phyloP scores from a whole-genome alignment of 1,140 invertebrate species.

The Lamellibrachia luymesi region DNA sequence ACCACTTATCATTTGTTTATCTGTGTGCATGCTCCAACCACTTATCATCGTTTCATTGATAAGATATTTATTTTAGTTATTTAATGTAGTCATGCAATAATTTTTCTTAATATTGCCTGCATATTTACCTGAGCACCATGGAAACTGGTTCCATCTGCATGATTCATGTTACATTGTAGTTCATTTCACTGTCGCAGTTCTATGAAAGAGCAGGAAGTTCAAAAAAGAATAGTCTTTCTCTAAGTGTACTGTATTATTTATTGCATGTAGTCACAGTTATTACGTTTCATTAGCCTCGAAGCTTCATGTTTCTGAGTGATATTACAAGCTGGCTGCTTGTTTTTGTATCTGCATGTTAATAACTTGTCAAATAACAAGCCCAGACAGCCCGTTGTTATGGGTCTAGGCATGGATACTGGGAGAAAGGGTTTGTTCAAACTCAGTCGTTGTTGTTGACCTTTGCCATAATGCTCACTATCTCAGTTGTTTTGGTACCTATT shows the following conservation, averaged over 20 bases:
- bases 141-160: not conserved
- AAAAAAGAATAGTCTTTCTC: not conserved
- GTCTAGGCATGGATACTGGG: not conserved
- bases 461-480: too few relatives aligned
- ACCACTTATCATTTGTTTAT: not conserved
- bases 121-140: not conserved
- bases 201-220: not conserved
- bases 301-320: not conserved
- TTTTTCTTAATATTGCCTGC: not conserved
- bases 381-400: not conserved
- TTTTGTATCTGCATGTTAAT: not conserved
- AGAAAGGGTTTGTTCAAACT: too few relatives aligned
- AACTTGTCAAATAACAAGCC: too few relatives aligned
- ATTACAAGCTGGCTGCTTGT: not conserved
- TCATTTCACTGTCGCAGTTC: not conserved
- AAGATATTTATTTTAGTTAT: not conserved
- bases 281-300: not conserved
- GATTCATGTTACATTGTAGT: slow-evolving; percentile 21
- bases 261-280: not conserved
- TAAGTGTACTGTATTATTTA: not conserved
- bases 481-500: too few relatives aligned
- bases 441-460: too few relatives aligned
- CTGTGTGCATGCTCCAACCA: not conserved
- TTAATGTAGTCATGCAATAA: not conserved
- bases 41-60: not conserved